Base-by-base conservation (phyloP, 2,888 invertebrate species). In the Biston betularia region DNA sequence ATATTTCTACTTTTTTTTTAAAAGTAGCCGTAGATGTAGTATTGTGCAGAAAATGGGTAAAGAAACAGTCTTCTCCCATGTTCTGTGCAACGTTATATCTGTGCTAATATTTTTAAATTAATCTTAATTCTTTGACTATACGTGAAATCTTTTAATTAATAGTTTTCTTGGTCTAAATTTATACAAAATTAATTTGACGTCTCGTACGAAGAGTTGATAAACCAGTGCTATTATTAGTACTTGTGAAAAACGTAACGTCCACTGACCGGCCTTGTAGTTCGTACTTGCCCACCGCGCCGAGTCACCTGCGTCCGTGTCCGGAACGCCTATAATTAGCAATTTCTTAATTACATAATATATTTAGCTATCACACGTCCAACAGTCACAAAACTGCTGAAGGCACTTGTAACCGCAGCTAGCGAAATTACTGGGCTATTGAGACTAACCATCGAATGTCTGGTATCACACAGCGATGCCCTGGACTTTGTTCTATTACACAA, bases 311-410 rank as follows among this genome's bases (percentile, higher is more conserved):
- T 44, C 72, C 69, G 70, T 67, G 65, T 64, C 73, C 73, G 73
- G 77, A 72, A 70, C 70, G 61, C 62, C 72, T 74, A 69, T 75
- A 68, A 75, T 75, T 73, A 69, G 71, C 58, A 69, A 74, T 65
- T 63, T 52, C 62, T 65, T 50, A 57, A 65, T 40, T 56, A 24
- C 24, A 24, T 24, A 24, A 24, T 24, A 40, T 57, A 57, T 61
- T 65, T 44, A 56, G 61, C 55, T 57, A 35, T 54, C 34, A 56
- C 54, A 53, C 35, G 14, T 50, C 6, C 62, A 56, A 24, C 55
- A 40, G 58, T 55, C 60, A 69, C 56, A 60, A 54, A 59, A 59
- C 54, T 57, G 35, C 54, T 54, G 46, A 35, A 24, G 24, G 50
- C 33, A 44, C 7, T n/a, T 24, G 38, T 46, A 46, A 52, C 38